Evolutionary conservation across 2,888 invertebrate species (phyloP), one percentile per base, ranked within the genome.

Genomic region (Acleris emargana): DNA sequence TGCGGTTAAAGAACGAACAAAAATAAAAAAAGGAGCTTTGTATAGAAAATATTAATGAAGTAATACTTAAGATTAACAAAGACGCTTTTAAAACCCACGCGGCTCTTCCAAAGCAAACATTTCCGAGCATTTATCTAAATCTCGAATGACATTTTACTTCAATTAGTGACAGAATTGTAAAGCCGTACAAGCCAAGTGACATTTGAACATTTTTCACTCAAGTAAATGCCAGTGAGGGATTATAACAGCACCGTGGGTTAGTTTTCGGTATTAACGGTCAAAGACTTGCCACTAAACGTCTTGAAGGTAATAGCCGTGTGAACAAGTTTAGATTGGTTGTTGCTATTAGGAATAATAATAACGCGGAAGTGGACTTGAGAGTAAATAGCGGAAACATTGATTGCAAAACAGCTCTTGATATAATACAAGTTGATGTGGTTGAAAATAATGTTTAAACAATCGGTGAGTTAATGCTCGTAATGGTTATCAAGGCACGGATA

Each of bases 161-260:
- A 83, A 85, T 86, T 84, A 85, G 81, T 77, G 75, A 78, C 78
- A 80, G 82, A 81, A 76, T 70, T 68, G 70, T 72, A 58, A 67
- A 71, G 70, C 73, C 72, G 77, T 76, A 76, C 77, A 77, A 72
- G 69, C 66, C 60, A 60, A 60, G 64, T 75, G 75, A 74, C 75
- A 73, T 77, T 73, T 72, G 78, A 76, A 73, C 73, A 74, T 81
- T 85, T 88, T 84, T 78, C 82, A 81, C 75, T 82, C 78, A 78
- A 76, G 75, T 73, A 87, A 89, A 88, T 87, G 87, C 82, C 88
- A 87, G 77, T 69, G 73, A 72, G 75, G 87, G 87, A 86, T 89
- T 88, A 88, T 76, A 70, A 70, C 62, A 68, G 69, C 55, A 32
- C 64, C 20, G 57, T 25, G 66, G 66, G 57, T 66, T 66, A 66